Conservation (phyloP, 2,797 vertebrate genomes). For the Acanthopagrus latus region DNA sequence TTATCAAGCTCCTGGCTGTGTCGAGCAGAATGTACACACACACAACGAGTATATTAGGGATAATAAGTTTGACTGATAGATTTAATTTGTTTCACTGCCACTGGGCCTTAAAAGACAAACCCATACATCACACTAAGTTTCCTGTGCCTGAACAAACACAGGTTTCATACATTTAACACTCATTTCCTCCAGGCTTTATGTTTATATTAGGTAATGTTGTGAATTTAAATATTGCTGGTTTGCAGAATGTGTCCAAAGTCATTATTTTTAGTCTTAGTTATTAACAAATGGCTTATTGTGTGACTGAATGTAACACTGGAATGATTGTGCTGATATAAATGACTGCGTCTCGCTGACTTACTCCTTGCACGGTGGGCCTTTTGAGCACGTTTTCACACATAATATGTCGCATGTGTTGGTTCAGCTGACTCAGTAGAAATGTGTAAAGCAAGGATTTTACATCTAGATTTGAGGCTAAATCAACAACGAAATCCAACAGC, state of each 20-base stretch:
- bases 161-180: slow-evolving; percentile 19
- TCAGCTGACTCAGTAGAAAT: slow-evolving; percentile 17
- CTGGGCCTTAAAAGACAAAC: slow-evolving; percentile 21
- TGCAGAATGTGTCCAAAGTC: background rate
- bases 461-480: background rate
- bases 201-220: slow-evolving; percentile 1
- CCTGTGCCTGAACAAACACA: slow-evolving; percentile 26
- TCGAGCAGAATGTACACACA: background rate
- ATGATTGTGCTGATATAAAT: slow-evolving; percentile 13
- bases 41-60: slow-evolving; percentile 19
- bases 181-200: background rate
- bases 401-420: background rate
- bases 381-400: slow-evolving; percentile 11
- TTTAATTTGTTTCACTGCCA: slow-evolving; percentile 35
- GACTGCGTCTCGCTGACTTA: background rate
- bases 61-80: slow-evolving; percentile 42
- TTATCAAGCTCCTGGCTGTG: slow-evolving; percentile 22
- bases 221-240: slow-evolving; percentile 22
- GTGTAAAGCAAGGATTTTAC: background rate
- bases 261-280: slow-evolving; percentile 10
- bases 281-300: slow-evolving; percentile 32
- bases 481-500: background rate
- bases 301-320: slow-evolving; percentile 9
- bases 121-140: slow-evolving; percentile 41
- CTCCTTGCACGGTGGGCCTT: slow-evolving; percentile 6